Base-by-base conservation (phyloP, 2,797 vertebrate species). In the Onychomys torridus region DNA sequence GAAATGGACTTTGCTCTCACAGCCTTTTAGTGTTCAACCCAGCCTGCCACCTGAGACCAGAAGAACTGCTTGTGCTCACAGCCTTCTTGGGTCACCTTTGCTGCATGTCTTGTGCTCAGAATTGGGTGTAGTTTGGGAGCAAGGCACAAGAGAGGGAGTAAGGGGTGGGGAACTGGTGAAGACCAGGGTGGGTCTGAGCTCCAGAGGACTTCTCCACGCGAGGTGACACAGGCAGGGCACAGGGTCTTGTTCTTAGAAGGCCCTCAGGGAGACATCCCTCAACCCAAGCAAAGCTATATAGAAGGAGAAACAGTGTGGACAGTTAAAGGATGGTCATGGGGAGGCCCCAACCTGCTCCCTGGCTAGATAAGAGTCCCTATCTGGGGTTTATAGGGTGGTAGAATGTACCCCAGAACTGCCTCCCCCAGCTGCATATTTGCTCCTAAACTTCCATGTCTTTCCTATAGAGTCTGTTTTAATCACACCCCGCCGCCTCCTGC, bases 351-450 rank as follows among this genome's bases (percentile, higher is more conserved):
- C 6, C 59, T 34, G 13, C 34, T 46, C 43, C 19, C 40, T 67
- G 89, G 8, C 52, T 0, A 0, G 0, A 19, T 0, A 11, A 6
- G 25, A 32, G 27, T 34, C 25, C 21, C 29, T 49, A 5, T 40
- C 3, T 25, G 1, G 8, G 29, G 23, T 46, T 27, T 55, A 13
- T 59, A 49, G 75, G 43, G 7, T 4, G 10, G 27, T 3, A 4
- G 1, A 23, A 19, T 17, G 27, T 32, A 23, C 25, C 0, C 2
- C 0, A 4, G n/a, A 59, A 34, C 16, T 59, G 32, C 49, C 55
- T 13, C 43, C 5, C 57, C 5, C 25, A 9, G 17, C 34, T 14
- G 34, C 9, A 27, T 25, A 14, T 61, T 29, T 83, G n/a, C 4
- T 55, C 29, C 63, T 25, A 19, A n/a, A 43, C 2, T 14, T 40